Conservation (phyloP, 2,113 vertebrate genomes). For the Leucosticte australis region DNA sequence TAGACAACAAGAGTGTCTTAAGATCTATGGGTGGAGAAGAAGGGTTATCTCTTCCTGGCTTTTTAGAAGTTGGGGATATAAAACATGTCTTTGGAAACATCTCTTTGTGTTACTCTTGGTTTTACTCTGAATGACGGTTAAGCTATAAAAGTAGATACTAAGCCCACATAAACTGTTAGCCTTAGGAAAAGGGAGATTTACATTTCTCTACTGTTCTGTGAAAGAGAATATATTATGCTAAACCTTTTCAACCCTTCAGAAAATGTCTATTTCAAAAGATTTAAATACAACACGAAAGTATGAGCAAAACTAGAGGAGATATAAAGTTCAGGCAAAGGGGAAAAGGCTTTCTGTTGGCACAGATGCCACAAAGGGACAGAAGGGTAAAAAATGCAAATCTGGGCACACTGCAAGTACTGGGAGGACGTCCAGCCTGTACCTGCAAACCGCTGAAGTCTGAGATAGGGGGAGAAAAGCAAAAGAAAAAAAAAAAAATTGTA, state of each 20-base stretch:
- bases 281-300: neutral
- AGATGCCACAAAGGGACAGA: neutral
- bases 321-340: neutral
- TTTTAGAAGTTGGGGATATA: neutral
- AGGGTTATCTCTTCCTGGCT: rapidly evolving
- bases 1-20: neutral
- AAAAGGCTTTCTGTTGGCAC: neutral
- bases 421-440: neutral
- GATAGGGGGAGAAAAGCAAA: neutral
- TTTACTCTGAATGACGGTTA: neutral
- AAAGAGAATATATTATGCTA: neutral
- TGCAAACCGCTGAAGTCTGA: neutral
- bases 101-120: neutral
- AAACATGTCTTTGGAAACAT: neutral
- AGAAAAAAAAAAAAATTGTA: neutral
- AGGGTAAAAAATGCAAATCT: neutral
- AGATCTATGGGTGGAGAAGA: neutral
- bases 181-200: neutral
- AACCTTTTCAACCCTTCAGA: neutral
- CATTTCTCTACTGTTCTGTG: neutral
- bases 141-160: neutral
- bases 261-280: neutral
- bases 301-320: neutral
- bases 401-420: neutral
- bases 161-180: neutral